phyloP scores from a whole-genome alignment of 2,113 vertebrate genomes.

The Brachypteracias leptosomus region DNA sequence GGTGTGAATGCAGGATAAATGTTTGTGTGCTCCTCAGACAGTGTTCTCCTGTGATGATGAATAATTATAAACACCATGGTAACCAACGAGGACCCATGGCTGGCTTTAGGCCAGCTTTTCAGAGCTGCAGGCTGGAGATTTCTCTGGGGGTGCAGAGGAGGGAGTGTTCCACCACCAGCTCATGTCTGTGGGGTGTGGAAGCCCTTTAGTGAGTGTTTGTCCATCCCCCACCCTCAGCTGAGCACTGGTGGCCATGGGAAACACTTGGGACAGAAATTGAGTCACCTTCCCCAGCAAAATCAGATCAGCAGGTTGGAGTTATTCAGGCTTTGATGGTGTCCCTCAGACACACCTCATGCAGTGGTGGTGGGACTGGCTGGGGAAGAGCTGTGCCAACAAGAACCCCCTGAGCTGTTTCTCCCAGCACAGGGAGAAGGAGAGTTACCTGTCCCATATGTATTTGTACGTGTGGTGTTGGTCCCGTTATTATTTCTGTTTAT shows the following conservation, averaged over 20 bases:
- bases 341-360: not conserved
- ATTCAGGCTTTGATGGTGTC: accelerated
- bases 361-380: not conserved
- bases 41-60: not conserved
- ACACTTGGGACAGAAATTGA: not conserved
- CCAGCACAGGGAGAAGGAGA: not conserved
- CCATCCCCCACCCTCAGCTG: not conserved
- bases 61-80: not conserved
- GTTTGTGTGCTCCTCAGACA: not conserved
- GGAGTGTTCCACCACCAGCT: not conserved
- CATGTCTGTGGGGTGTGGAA: not conserved
- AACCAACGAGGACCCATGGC: accelerated
- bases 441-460: accelerated
- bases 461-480: not conserved
- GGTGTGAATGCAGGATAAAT: not conserved
- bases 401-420: not conserved
- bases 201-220: not conserved
- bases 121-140: not conserved
- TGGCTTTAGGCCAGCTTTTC: not conserved
- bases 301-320: not conserved
- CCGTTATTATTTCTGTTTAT: not conserved
- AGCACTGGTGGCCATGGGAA: not conserved
- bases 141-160: not conserved
- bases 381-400: not conserved
- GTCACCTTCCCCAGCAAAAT: not conserved